These are phyloP conservation scores for Drosophila seguyi DNA, from an alignment of 1,140 invertebrate species.

Conservation along the genomic window DNA sequence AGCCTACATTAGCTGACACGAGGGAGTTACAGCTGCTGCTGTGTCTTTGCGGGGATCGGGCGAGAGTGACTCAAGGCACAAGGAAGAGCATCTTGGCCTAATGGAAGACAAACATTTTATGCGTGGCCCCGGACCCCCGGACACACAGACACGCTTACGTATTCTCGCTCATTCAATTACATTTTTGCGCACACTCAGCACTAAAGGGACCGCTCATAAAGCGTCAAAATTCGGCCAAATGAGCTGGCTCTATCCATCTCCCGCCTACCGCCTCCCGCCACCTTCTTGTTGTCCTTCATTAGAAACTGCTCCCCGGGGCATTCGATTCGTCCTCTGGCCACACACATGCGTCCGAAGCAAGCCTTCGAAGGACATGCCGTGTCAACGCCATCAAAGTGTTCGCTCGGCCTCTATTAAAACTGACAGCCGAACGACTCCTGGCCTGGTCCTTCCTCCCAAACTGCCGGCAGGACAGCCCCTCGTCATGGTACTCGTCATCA, in stretches of 20 bases:
- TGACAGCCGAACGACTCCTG: conserved; percentile 51
- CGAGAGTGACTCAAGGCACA: conserved; percentile 16
- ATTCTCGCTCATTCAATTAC: conserved; percentile 75
- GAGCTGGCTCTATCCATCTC: conserved; percentile 45
- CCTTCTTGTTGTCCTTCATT: conserved; percentile 67
- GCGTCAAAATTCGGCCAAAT: conserved; percentile 80
- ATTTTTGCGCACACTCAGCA: conserved; percentile 83
- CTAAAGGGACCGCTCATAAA: conserved; percentile 83
- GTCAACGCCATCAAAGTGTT: conserved; percentile 75
- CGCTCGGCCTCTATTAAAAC: conserved; percentile 73
- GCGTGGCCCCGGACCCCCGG: conserved; percentile 35
- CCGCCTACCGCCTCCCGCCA: background rate
- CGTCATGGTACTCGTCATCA: conserved; percentile 17
- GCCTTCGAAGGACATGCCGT: conserved; percentile 26
- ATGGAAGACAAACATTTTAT: conserved; percentile 83
- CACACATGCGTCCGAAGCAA: conserved; percentile 33
- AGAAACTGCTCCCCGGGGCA: conserved; percentile 75
- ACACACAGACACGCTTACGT: conserved; percentile 13
- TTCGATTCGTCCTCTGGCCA: conserved; percentile 62
- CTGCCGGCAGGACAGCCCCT: background rate
- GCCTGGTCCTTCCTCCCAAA: conserved; percentile 1
- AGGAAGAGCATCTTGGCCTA: conserved; percentile 51
- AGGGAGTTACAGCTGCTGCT: conserved; percentile 3
- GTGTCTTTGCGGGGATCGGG: conserved; percentile 1
- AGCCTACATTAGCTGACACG: conserved; percentile 52